These are phyloP conservation scores for Eutolmus rufibarbis DNA, from an alignment of 2,888 invertebrate genomes.

Conservation along the genomic window DNA sequence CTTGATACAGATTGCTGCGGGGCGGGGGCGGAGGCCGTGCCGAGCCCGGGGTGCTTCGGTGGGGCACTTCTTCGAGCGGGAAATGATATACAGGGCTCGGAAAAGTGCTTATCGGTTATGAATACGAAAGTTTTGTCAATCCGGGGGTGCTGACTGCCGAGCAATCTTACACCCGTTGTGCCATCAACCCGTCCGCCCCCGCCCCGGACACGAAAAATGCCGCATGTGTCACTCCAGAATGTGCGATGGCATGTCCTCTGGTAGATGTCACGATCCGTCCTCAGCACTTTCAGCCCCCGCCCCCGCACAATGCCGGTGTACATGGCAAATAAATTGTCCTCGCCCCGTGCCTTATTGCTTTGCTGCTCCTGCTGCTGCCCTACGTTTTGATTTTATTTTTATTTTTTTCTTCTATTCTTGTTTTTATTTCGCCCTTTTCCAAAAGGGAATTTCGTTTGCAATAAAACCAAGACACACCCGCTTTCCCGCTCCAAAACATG, in stretches of 20 bases:
- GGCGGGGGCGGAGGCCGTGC: not conserved
- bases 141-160: constrained; percentile 1
- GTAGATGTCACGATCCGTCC: not conserved
- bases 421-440: not conserved
- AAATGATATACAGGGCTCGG: constrained; percentile 22
- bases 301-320: not conserved
- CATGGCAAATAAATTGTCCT: constrained; percentile 3
- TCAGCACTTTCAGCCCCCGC: not conserved
- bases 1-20: constrained; percentile 32
- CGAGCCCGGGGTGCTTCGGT: not conserved
- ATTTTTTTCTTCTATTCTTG: not conserved
- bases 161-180: not conserved
- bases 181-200: not conserved
- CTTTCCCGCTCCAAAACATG: not conserved
- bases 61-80: not conserved
- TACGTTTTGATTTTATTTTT: not conserved
- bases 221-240: not conserved
- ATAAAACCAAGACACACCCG: not conserved
- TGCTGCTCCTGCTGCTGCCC: not conserved
- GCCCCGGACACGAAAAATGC: not conserved
- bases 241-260: not conserved
- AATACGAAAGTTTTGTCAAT: constrained; percentile 40
- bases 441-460: not conserved
- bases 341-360: not conserved
- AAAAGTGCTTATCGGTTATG: constrained; percentile 35